Percentiles rank a stretch among this genome's conserved stretches.
Evolutionary conservation across 2,113 vertebrate genomes (phyloP).

Genomic region (Alces alces): DNA sequence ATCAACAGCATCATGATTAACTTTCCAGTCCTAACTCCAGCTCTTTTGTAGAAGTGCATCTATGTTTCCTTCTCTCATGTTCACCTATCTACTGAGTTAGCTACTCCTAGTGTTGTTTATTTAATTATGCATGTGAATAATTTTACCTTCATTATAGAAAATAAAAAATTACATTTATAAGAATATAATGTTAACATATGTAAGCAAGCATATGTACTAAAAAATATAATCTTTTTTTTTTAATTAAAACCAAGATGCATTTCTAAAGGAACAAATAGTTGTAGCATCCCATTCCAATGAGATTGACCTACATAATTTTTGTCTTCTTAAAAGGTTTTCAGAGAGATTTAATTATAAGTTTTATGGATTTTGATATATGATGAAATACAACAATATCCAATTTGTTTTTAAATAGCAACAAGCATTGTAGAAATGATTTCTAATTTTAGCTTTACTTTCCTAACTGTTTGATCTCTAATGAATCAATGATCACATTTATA

Average conservation of each 20-base stretch:
- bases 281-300: neutral
- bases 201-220: neutral
- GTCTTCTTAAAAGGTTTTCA: neutral
- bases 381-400: neutral
- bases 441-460: neutral
- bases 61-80: neutral
- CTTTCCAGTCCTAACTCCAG: neutral
- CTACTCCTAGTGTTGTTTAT: neutral
- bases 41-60: neutral
- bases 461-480: slow-evolving; percentile 29
- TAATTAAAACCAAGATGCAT: neutral
- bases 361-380: neutral
- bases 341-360: neutral
- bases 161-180: neutral
- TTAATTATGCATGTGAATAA: neutral
- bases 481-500: slow-evolving; percentile 19
- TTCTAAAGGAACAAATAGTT: neutral
- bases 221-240: neutral
- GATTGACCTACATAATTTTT: neutral
- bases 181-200: neutral
- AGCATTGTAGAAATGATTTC: neutral
- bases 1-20: neutral
- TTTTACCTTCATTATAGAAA: neutral
- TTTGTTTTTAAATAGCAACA: slow-evolving; percentile 10
- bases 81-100: neutral